Conservation (phyloP, 2,888 invertebrate genomes). For the Palloptera scutellata region DNA sequence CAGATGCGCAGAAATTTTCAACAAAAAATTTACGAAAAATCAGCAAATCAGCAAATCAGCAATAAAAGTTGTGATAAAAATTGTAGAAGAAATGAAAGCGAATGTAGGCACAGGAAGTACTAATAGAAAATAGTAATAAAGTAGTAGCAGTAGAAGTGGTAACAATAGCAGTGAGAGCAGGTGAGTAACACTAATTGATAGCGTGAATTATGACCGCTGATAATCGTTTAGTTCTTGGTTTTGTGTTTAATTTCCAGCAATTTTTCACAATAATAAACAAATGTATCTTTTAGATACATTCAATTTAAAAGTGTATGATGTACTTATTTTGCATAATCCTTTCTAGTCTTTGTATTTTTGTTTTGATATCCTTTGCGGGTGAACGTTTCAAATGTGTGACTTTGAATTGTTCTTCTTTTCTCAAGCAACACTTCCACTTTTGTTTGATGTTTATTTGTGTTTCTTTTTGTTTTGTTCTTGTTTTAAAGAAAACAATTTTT, state of each 20-base stretch:
- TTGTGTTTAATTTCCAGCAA: no score
- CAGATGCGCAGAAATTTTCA: slow-evolving; percentile 17
- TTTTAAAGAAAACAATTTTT: neutral
- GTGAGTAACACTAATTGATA: slow-evolving; percentile 16
- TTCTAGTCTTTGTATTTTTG: neutral
- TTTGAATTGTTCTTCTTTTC: neutral
- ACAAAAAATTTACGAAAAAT: slow-evolving; percentile 12
- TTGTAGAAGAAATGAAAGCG: no score
- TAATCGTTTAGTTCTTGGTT: no score
- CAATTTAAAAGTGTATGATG: no score
- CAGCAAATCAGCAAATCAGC: no score
- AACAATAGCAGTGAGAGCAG: neutral
- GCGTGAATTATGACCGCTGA: neutral
- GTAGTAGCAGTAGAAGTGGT: slow-evolving; percentile 10
- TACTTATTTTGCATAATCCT: no score
- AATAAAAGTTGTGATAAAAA: neutral
- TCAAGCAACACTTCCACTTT: neutral
- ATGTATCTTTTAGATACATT: no score
- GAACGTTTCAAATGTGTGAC: neutral
- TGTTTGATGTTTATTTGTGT: neutral
- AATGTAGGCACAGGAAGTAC: no score
- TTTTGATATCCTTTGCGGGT: neutral
- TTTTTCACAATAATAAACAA: no score
- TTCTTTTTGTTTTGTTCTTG: neutral
- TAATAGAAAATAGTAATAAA: neutral